Evolutionary conservation across 2,888 invertebrate genomes (phyloP), one percentile per base, ranked within the genome.

Genomic region (Salticus scenicus): DNA sequence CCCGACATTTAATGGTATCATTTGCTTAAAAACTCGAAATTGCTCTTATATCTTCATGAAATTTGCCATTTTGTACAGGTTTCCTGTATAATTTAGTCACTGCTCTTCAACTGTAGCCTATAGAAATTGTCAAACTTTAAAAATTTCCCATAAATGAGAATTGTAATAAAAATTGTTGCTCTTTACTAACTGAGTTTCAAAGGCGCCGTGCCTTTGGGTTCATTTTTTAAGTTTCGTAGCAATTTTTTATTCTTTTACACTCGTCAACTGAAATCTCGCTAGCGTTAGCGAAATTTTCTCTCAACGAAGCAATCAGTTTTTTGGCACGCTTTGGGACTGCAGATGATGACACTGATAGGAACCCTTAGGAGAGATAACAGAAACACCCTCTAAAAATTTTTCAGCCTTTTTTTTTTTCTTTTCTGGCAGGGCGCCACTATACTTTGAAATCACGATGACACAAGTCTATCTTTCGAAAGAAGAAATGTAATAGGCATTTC

Each of bases 281-380:
- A 75, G 74, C 81, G 69, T 33, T 67, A 63, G 81, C 75, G 71
- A 82, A 76, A 76, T 42, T 82, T 75, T 75, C 82, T 76, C 82
- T 69, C 70, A 71, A 70, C 82, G 51, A 12, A 42, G 82, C 75
- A 82, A 76, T 82, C 82, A 82, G 75, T 82, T 76, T 82, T 73
- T 76, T 82, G 82, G 82, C 82, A 75, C 81, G 74, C 81, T 74
- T 79, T 74, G 12, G 42, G 66, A 71, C 64, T 31, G 37, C 66
- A 71, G 82, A 82, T 82, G 82, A 82, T 82, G 82, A 76, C 82
- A 76, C 71, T 82, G 82, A 82, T 82, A 82, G 76, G 31, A 76
- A 41, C 63, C 71, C 37, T 71, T 69, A 75, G 57, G 69, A 70
- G 51, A 81, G 82, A 82, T 82, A 76, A 81, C 70, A 82, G 74